Conservation (phyloP, 2,797 vertebrate species). For the Schizopygopsis pylzovi region DNA sequence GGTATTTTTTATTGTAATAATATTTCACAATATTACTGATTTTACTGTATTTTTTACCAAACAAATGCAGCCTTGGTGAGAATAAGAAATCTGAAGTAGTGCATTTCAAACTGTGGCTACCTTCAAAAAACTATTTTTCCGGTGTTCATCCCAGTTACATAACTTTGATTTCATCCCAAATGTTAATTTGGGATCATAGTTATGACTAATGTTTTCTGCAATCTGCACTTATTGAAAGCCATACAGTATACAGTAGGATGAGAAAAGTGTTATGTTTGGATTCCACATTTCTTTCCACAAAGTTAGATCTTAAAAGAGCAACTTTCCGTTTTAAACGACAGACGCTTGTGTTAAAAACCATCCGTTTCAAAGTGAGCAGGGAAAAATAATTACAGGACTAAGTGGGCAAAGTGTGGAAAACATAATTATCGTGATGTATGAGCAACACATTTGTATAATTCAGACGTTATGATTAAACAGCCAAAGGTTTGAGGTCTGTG, state of each 20-base stretch:
- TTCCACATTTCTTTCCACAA: constrained; percentile 7
- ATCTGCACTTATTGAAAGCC: background rate
- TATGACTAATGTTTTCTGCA: constrained; percentile 13
- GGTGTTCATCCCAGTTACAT: background rate
- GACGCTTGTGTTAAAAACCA: background rate
- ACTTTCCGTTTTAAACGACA: background rate
- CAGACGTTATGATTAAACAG: constrained; percentile 4
- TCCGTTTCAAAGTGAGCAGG: background rate
- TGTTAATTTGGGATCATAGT: background rate
- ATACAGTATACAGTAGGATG: constrained; percentile 9
- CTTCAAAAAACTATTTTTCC: background rate
- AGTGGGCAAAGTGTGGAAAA: background rate
- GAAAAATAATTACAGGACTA: constrained; percentile 20
- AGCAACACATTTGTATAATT: constrained; percentile 4
- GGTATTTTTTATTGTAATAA: background rate
- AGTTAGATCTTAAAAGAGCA: background rate
- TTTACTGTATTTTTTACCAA: background rate
- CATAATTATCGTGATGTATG: constrained; percentile 5
- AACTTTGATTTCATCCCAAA: background rate
- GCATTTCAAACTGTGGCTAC: background rate
- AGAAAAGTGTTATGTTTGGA: constrained; percentile 32
- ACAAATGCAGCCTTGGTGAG: background rate
- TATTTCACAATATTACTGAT: background rate
- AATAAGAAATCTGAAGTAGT: background rate
- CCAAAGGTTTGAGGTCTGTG: background rate